Percentiles rank a stretch among this genome's conserved stretches.
Evolutionary conservation across 2,113 vertebrate genomes (phyloP).

Genomic region (Bettongia penicillata): DNA sequence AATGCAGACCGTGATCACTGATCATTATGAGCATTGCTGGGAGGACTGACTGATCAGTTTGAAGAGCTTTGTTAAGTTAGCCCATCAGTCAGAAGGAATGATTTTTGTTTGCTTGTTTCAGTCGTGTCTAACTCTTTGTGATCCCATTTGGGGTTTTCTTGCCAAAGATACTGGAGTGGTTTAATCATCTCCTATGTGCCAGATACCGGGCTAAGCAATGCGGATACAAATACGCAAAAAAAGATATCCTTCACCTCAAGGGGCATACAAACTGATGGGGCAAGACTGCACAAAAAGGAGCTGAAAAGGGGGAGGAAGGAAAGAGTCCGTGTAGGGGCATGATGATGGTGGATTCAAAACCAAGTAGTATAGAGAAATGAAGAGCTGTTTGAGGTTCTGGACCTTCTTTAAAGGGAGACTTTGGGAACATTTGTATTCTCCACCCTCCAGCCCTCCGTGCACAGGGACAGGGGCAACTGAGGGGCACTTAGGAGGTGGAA

Average conservation of each 20-base stretch:
- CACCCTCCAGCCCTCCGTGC: neutral
- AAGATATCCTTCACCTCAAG: neutral
- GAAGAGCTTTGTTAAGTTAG: neutral
- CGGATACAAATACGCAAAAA: neutral
- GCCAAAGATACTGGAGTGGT: too few species aligned
- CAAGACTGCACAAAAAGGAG: neutral
- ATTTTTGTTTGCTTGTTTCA: neutral
- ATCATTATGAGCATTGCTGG: neutral
- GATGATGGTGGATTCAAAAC: neutral
- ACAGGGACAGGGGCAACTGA: neutral
- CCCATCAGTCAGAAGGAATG: neutral
- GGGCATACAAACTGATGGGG: neutral
- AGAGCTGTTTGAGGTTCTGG: neutral
- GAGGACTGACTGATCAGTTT: neutral
- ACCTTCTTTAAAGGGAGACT: neutral
- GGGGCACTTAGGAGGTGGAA: neutral
- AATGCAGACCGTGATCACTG: neutral
- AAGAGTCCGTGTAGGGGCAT: neutral
- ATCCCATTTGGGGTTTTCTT: too few species aligned
- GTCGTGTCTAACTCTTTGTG: too few species aligned
- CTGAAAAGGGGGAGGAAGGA: neutral
- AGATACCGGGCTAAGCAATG: too few species aligned
- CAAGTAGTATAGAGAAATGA: neutral
- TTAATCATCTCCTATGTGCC: too few species aligned
- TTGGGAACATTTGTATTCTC: neutral